Conservation (phyloP, 30 jellyfish, hydroid and myxozoan species). For the Phacellophora camtschatica region DNA sequence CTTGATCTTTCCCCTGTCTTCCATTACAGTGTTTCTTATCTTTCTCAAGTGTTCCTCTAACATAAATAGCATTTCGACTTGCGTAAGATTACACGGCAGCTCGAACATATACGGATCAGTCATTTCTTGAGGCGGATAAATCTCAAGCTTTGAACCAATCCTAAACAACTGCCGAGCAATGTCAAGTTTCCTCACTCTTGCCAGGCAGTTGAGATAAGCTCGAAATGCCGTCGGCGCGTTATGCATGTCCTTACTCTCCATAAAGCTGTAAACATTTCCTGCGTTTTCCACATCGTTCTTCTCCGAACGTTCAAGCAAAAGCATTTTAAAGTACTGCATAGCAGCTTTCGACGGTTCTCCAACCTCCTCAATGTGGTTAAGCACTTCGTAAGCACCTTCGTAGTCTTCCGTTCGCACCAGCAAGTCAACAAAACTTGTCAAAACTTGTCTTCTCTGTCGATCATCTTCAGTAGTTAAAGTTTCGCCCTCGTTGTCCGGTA, state of each 20-base stretch:
- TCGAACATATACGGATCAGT: slow-evolving; percentile 35
- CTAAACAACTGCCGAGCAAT: slow-evolving; percentile 49
- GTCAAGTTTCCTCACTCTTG: neutral
- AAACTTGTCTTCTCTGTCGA: neutral
- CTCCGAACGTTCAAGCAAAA: slow-evolving; percentile 26
- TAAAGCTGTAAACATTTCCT: neutral
- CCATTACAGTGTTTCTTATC: slow-evolving; percentile 6
- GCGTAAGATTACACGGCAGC: slow-evolving; percentile 27
- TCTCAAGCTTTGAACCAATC: slow-evolving; percentile 22
- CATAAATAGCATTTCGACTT: slow-evolving; percentile 52
- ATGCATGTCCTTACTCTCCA: slow-evolving; percentile 2
- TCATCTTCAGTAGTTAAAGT: slow-evolving; percentile 4
- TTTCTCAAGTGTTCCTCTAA: slow-evolving; percentile 48
- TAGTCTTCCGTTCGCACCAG: slow-evolving; percentile 6
- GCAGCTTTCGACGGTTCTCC: neutral
- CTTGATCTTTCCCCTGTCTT: neutral
- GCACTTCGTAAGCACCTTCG: slow-evolving; percentile 54
- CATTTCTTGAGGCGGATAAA: slow-evolving; percentile 23
- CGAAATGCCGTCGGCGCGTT: neutral
- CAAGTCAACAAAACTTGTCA: neutral
- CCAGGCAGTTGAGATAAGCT: slow-evolving; percentile 61
- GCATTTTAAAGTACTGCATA: neutral
- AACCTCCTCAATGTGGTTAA: neutral
- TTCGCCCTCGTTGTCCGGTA: slow-evolving; percentile 6
- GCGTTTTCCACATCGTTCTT: slow-evolving; percentile 29